Evolutionary conservation across 2,888 invertebrate genomes (phyloP), one percentile per base, ranked within the genome.

Genomic region (Diploptera punctata): DNA sequence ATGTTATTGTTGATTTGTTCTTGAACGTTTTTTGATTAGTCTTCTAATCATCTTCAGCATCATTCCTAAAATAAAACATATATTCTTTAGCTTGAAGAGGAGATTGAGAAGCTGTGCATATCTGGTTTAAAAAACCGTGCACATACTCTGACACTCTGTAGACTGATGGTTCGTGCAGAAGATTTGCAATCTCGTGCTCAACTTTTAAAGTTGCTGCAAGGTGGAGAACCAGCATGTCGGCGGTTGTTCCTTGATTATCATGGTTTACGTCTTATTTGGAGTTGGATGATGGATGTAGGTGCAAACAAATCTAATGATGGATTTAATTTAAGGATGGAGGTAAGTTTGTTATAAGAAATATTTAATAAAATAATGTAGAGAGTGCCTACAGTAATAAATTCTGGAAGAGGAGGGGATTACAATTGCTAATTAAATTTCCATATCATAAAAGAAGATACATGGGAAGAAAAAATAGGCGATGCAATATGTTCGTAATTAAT

Each of bases 91-190:
- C 86, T 95, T 78, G 94, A 97, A 79, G 95, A 96, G 79, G 97
- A 98, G 82, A 90, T 98, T 57, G 92, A 93, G 77, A 90, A 91
- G 77, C 84, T 98, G 69, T 87, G 88, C 54, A 87, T 88, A 60
- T 90, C 91, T 47, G 95, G 95, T 0, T 86, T 98, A 68, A 93
- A 94, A 82, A 97, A 96, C 83, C 93, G 95, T 80, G 89, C 90
- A 19, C 96, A 98, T 79, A 98, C 98, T 0, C 85, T 98, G 65
- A 93, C 93, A 10, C 84, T 98, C 61, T 94, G 95, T 77, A 91
- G 98, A 71, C 88, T 97, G 72, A 96, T 98, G 90, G 95, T 98
- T 21, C 89, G 98, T 9, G 96, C 95, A 1, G 95, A 97, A 84
- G 90, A 93, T 75, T 85, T 90, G 3, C 88, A 90, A 76, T 92